phyloP scores from a whole-genome alignment of 2,888 invertebrate genomes.

The Epistrophe grossulariae region DNA sequence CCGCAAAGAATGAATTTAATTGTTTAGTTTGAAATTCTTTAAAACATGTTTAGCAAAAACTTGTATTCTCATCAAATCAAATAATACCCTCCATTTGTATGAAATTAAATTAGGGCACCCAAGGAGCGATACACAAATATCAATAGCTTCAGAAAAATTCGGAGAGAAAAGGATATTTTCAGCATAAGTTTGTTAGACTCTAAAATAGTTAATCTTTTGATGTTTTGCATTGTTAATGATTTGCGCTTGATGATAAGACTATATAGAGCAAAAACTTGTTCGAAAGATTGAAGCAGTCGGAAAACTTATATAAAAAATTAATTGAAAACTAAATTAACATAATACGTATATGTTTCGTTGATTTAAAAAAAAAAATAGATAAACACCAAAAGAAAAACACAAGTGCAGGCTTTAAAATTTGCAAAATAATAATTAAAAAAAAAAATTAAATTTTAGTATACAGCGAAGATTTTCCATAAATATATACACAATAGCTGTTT shows the following conservation, averaged over 20 bases:
- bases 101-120: neutral
- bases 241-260: slow-evolving; percentile 27
- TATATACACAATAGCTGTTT: slow-evolving; percentile 57
- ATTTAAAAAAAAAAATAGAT: slow-evolving; percentile 40
- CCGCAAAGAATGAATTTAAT: too few species aligned
- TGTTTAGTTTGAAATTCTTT: too few species aligned
- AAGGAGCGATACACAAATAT: neutral
- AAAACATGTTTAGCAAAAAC: too few species aligned
- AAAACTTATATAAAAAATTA: slow-evolving; percentile 26
- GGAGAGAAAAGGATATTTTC: neutral
- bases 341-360: slow-evolving; percentile 75
- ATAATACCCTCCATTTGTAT: neutral
- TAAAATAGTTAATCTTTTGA: neutral
- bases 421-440: slow-evolving; percentile 49
- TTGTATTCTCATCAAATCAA: too few species aligned
- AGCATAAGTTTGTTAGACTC: neutral
- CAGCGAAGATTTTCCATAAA: slow-evolving; percentile 35
- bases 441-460: slow-evolving; percentile 38
- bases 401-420: slow-evolving; percentile 59
- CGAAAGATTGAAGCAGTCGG: slow-evolving; percentile 27
- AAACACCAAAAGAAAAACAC: slow-evolving; percentile 37
- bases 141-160: neutral
- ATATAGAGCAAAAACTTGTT: slow-evolving; percentile 31
- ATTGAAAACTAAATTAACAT: slow-evolving; percentile 77
- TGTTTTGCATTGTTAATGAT: slow-evolving; percentile 15